A percentile compares a stretch with the other conserved stretches of the same genome.
These are phyloP conservation scores for Hemistola chrysoprasaria DNA, from an alignment of 2,888 invertebrate genomes.

Conservation along the genomic window DNA sequence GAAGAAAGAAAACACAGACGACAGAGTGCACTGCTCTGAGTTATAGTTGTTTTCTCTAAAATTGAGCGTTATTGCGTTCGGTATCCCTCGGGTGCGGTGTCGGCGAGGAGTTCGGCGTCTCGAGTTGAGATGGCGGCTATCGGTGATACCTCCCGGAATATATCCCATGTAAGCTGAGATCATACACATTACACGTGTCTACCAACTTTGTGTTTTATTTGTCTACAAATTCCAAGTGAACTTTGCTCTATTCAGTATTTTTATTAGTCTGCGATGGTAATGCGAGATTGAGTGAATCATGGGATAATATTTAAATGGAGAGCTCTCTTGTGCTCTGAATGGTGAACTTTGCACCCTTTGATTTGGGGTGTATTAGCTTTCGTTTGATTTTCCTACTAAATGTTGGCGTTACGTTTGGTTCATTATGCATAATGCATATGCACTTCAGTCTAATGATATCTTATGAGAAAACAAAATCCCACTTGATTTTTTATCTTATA, in stretches of 20 bases:
- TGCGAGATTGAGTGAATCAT: conserved; percentile 25
- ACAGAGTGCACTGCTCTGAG: conserved; percentile 75
- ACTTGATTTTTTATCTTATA: conserved; percentile 9
- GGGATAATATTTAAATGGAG: conserved; percentile 17
- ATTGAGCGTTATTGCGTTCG: conserved; percentile 77
- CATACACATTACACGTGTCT: conserved; percentile 49
- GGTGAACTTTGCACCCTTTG: not conserved
- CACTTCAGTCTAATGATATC: not conserved
- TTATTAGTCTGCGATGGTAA: conserved; percentile 34
- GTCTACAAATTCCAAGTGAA: conserved; percentile 27
- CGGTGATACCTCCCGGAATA: conserved; percentile 54
- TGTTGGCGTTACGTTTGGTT: no score
- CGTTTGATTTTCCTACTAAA: no score
- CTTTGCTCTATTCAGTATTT: conserved; percentile 25
- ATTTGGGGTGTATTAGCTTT: no score
- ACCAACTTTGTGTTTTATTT: conserved; percentile 41
- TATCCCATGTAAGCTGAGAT: conserved; percentile 60
- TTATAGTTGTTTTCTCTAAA: conserved; percentile 79
- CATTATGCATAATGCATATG: no score
- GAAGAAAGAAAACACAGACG: conserved; percentile 79
- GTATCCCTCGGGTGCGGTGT: conserved; percentile 56
- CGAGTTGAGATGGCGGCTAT: conserved; percentile 42
- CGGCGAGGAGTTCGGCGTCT: conserved; percentile 37
- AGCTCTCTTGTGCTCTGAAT: conserved; percentile 4
- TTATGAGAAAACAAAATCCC: not conserved